Percentiles rank a stretch among this genome's conserved stretches.
Conservation (phyloP, 2,888 invertebrate genomes). For the Belgica antarctica region DNA sequence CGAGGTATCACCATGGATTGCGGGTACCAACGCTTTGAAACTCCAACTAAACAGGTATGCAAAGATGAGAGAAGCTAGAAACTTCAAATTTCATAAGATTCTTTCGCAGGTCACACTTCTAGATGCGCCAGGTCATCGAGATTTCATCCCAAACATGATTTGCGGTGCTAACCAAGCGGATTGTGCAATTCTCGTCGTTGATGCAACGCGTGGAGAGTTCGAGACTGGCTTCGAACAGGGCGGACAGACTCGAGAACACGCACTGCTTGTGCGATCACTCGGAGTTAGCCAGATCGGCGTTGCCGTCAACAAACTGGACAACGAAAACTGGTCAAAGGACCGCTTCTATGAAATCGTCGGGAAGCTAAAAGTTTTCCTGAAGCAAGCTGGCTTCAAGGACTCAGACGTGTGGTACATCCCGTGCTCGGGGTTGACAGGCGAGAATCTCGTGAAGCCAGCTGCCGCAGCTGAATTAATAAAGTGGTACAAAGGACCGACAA, state of each 20-base stretch:
- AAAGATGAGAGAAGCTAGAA: too few species aligned
- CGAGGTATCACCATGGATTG: conserved; percentile 99
- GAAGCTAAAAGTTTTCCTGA: conserved; percentile 78
- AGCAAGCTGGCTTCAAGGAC: conserved; percentile 89
- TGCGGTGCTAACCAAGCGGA: conserved; percentile 98
- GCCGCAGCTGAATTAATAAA: conserved; percentile 62
- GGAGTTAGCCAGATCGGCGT: conserved; percentile 93
- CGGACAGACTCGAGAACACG: conserved; percentile 97
- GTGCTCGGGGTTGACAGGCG: conserved; percentile 93
- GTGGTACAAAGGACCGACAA: conserved; percentile 82
- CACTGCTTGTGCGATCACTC: conserved; percentile 74
- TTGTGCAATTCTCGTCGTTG: conserved; percentile 92
- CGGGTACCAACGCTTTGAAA: conserved; percentile 88
- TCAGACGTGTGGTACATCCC: conserved; percentile 85
- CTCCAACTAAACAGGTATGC: conserved; percentile 70
- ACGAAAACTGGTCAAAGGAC: conserved; percentile 86
- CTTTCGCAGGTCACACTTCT: conserved; percentile 72
- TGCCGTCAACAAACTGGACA: conserved; percentile 96
- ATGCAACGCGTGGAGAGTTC: conserved; percentile 95
- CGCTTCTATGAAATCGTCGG: conserved; percentile 85
- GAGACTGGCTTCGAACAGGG: conserved; percentile 98
- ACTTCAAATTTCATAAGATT: too few species aligned
- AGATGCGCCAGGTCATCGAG: conserved; percentile 98
- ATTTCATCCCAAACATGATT: conserved; percentile 99
- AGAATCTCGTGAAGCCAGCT: conserved; percentile 76